phyloP scores from a whole-genome alignment of 2,888 invertebrate species.

The Epirrhoe alternata region DNA sequence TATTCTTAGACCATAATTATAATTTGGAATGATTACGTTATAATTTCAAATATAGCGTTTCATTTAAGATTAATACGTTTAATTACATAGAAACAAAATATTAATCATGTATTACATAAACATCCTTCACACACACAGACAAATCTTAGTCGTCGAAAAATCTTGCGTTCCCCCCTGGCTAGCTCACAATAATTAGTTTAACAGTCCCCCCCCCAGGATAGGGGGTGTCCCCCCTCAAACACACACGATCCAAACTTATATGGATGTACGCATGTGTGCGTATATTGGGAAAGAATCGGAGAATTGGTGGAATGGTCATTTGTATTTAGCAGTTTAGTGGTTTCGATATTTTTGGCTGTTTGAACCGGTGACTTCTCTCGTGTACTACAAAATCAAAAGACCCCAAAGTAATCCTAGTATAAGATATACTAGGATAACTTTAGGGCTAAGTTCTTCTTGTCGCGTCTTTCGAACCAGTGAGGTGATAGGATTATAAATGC shows the following conservation, averaged over 20 bases:
- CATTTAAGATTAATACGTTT: background rate
- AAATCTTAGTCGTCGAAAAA: conserved; percentile 62
- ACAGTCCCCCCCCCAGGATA: conserved; percentile 64
- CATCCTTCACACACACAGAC: conserved; percentile 44
- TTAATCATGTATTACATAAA: conserved; percentile 18
- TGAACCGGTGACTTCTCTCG: background rate
- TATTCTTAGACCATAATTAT: too few species aligned
- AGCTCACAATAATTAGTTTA: conserved; percentile 70
- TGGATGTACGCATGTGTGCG: conserved; percentile 50
- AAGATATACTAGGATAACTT: too few species aligned
- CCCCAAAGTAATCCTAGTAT: too few species aligned
- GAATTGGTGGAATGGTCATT: conserved; percentile 56
- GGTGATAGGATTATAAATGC: background rate
- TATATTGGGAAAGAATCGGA: conserved; percentile 59
- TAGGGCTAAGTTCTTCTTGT: too few species aligned
- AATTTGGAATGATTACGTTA: too few species aligned
- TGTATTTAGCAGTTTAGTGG: conserved; percentile 45
- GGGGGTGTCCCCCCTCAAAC: conserved; percentile 47
- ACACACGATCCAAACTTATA: conserved; percentile 52
- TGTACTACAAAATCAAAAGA: too few species aligned
- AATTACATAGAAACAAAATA: conserved; percentile 20
- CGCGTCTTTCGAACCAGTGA: conserved; percentile 8
- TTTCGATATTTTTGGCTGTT: conserved; percentile 26
- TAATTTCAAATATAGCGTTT: too few species aligned
- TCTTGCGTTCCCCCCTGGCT: conserved; percentile 59